These are phyloP conservation scores for Lanistes nyassanus DNA, from an alignment of 1,140 invertebrate genomes.

Conservation along the genomic window DNA sequence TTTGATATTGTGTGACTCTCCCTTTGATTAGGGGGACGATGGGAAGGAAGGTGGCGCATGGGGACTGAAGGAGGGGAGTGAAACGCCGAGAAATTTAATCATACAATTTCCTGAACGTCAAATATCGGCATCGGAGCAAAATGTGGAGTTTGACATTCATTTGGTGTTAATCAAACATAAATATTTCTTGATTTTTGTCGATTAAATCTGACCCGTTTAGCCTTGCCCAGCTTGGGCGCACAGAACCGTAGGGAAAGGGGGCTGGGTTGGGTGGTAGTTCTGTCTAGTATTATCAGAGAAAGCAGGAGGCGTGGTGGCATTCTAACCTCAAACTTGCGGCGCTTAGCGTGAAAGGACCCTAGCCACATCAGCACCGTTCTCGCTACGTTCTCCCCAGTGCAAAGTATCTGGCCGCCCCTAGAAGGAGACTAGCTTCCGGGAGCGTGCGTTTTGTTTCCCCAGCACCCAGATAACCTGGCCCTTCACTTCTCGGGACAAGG, in stretches of 20 bases:
- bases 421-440: slow-evolving; percentile 19
- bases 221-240: no score
- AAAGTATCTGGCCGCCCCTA: background rate
- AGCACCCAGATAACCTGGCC: slow-evolving; percentile 8
- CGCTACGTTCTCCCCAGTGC: background rate
- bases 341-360: background rate
- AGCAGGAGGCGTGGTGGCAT: background rate
- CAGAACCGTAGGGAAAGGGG: background rate
- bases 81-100: slow-evolving; percentile 24
- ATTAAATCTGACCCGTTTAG: slow-evolving; percentile 10
- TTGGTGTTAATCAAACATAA: slow-evolving; percentile 30
- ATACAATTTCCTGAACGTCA: slow-evolving; percentile 27
- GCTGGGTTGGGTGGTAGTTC: no score
- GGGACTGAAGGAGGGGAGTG: background rate
- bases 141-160: slow-evolving; percentile 27
- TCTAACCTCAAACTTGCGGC: background rate
- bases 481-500: background rate
- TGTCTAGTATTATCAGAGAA: slow-evolving; percentile 11
- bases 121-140: slow-evolving; percentile 8
- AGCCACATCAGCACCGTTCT: background rate
- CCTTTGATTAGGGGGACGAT: slow-evolving; percentile 16
- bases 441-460: slow-evolving; percentile 19
- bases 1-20: slow-evolving; percentile 10
- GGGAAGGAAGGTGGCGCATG: background rate
- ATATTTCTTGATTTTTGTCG: slow-evolving; percentile 22